phyloP scores from a whole-genome alignment of 64 coral and sea anemone species.

The Dendrophyllia cribrosa region DNA sequence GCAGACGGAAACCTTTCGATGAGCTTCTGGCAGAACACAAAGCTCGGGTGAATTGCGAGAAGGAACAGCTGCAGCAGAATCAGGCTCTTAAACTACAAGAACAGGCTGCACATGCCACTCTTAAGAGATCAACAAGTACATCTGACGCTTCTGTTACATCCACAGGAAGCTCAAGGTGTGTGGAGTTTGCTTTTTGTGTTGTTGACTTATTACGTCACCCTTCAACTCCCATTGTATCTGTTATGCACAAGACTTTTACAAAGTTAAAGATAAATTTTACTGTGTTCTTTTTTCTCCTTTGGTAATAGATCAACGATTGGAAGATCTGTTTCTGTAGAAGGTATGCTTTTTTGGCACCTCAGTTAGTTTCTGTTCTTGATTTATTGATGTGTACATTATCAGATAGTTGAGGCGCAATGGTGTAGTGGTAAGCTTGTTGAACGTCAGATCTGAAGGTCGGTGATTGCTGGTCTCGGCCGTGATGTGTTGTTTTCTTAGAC shows the following conservation, averaged over 20 bases:
- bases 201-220: neutral
- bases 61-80: slow-evolving; percentile 84
- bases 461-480: too few relatives aligned
- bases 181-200: neutral
- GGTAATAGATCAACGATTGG: slow-evolving; percentile 3
- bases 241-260: too few relatives aligned
- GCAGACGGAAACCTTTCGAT: slow-evolving; percentile 93
- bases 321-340: slow-evolving; percentile 17
- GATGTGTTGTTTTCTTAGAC: too few relatives aligned
- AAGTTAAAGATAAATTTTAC: too few relatives aligned
- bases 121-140: slow-evolving; percentile 8
- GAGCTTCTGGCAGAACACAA: slow-evolving; percentile 90
- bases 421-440: too few relatives aligned
- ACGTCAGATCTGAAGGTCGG: too few relatives aligned
- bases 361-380: too few relatives aligned
- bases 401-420: too few relatives aligned
- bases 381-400: too few relatives aligned
- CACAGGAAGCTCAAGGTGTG: slow-evolving; percentile 29
- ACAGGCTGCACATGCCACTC: slow-evolving; percentile 19
- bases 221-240: neutral
- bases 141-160: slow-evolving; percentile 21
- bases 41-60: slow-evolving; percentile 92
- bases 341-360: neutral
- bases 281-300: neutral
- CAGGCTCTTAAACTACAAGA: slow-evolving; percentile 62